Evolutionary conservation across 2,888 invertebrate species (phyloP).

Genomic region (Prosapia bicincta): DNA sequence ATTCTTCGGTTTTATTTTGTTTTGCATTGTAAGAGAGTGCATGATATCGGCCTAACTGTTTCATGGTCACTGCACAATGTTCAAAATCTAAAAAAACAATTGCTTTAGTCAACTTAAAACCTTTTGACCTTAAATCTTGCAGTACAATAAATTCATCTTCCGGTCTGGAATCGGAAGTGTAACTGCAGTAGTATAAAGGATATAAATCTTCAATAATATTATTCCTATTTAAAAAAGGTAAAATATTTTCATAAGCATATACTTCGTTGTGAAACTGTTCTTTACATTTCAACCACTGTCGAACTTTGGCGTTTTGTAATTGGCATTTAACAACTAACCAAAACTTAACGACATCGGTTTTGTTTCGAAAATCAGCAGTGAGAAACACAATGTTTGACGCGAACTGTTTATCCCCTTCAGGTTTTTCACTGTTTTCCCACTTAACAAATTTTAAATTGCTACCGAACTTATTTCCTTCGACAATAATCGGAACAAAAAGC

Average conservation of each 20-base stretch:
- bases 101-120: constrained; percentile 26
- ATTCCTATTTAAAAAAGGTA: constrained; percentile 32
- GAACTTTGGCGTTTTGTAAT: constrained; percentile 1
- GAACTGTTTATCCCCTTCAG: constrained; percentile 24
- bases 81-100: constrained; percentile 35
- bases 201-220: constrained; percentile 10
- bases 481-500: background rate
- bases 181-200: constrained; percentile 33
- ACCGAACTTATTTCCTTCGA: background rate
- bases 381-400: constrained; percentile 32
- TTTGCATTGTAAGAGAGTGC: constrained; percentile 38
- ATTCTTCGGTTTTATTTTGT: constrained; percentile 7
- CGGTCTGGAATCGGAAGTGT: background rate
- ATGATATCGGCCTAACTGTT: constrained; percentile 38
- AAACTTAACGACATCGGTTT: background rate
- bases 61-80: constrained; percentile 35
- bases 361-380: constrained; percentile 4
- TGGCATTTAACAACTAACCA: constrained; percentile 30
- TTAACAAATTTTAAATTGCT: background rate
- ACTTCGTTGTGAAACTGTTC: constrained; percentile 35
- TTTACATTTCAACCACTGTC: constrained; percentile 9
- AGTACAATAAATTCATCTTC: constrained; percentile 31
- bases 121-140: constrained; percentile 31
- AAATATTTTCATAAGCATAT: constrained; percentile 32
- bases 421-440: background rate